phyloP scores from a whole-genome alignment of 2,797 vertebrate species.

The Betta splendens region DNA sequence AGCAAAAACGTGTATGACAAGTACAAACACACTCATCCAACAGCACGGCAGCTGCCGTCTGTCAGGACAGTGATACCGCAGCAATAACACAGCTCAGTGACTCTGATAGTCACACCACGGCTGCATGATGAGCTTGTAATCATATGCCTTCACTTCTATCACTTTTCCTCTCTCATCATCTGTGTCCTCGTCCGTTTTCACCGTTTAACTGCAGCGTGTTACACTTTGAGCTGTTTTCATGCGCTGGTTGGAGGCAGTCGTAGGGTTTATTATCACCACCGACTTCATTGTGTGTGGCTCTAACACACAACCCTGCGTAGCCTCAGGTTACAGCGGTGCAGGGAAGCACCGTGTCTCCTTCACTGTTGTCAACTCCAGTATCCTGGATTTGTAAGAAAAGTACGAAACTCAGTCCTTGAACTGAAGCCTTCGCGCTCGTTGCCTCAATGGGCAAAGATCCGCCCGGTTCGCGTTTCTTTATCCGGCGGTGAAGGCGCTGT shows the following conservation, averaged over 20 bases:
- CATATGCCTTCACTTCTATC: slow-evolving; percentile 39
- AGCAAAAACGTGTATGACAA: too few relatives aligned
- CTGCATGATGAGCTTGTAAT: slow-evolving; percentile 35
- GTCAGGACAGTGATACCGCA: slow-evolving; percentile 47
- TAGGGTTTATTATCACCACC: too few relatives aligned
- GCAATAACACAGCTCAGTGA: slow-evolving; percentile 57
- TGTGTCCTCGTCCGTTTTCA: not conserved
- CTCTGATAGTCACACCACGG: slow-evolving; percentile 24
- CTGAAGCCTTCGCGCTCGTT: not conserved
- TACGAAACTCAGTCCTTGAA: not conserved
- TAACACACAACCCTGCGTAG: too few relatives aligned
- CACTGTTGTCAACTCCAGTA: too few relatives aligned
- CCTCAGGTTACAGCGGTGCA: too few relatives aligned
- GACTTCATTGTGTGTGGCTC: too few relatives aligned
- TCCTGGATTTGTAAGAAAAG: not conserved
- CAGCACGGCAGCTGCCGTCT: slow-evolving; percentile 31
- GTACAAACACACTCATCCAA: slow-evolving; percentile 7
- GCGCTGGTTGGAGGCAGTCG: too few relatives aligned
- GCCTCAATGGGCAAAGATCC: not conserved
- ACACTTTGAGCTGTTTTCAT: not conserved
- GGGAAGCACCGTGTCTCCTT: too few relatives aligned
- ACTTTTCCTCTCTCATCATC: slow-evolving; percentile 11
- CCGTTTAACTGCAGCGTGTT: not conserved
- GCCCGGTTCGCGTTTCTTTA: not conserved
- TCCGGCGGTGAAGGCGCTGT: too few relatives aligned